Evolutionary conservation across 1,140 invertebrate species (phyloP), one percentile per base, ranked within the genome.

Genomic region (Lepidurus packardi): DNA sequence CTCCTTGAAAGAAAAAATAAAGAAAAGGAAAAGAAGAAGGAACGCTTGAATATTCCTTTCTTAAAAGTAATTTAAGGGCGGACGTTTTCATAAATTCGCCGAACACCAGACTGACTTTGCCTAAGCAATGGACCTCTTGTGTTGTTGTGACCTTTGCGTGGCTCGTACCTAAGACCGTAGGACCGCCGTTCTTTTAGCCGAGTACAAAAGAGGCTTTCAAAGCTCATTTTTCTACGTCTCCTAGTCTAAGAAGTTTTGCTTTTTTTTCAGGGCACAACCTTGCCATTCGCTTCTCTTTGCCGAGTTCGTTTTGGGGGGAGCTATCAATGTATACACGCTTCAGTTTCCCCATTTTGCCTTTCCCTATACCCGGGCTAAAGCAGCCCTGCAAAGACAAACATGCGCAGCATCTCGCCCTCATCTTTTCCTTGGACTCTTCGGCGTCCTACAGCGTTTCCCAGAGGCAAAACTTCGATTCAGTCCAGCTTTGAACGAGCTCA

Each of bases 21-120:
- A 65, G 21, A 65, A 1, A 47, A 65, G 21, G 53, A 65, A 21
- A 65, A 4, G 21, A 4, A 13, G 3, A 65, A 65, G n/a, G n/a
- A n/a, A n/a, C n/a, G 6, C 13, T 16, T n/a, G 9, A 7, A n/a
- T 65, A 65, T 65, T 21, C 7, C 13, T 5, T 65, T 65, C 53
- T 65, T 9, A 9, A 65, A 13, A 65, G 21, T 65, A 65, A 65
- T 65, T 65, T 65, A 65, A 65, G 53, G 53, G 53, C 53, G 53
- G 53, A 21, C 21, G 53, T 65, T 65, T 34, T 21, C 53, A 65
- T 65, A 65, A 65, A 65, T 65, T 65, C 21, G 53, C 53, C 16
- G n/a, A 65, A 65, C 53, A 65, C 53, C 53, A 65, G 21, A 7
- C 53, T 65, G 53, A 65, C 53, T 65, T 65, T 65, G 53, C 53